Evolutionary conservation across 1,140 invertebrate genomes (phyloP).

Genomic region (Colletes latitarsis): DNA sequence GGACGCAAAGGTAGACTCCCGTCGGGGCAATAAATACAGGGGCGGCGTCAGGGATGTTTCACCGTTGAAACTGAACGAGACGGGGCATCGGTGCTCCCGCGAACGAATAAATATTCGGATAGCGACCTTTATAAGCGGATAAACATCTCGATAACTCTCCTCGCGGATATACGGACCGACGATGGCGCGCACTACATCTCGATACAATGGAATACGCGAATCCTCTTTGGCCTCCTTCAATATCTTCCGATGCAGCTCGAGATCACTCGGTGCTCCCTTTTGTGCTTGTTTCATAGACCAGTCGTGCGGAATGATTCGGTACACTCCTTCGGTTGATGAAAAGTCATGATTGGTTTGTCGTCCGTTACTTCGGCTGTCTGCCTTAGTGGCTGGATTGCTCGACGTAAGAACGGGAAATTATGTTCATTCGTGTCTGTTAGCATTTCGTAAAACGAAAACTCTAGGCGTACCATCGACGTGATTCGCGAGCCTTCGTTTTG

Average conservation of each 20-base stretch:
- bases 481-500: too few species aligned
- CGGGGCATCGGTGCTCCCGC: conserved; percentile 37
- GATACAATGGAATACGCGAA: conserved; percentile 47
- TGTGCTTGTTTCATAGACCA: conserved; percentile 33
- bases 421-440: background rate
- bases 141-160: conserved; percentile 72
- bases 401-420: background rate
- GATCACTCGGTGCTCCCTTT: conserved; percentile 26
- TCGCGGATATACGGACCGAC: conserved; percentile 23
- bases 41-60: conserved; percentile 29
- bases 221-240: conserved; percentile 49
- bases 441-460: background rate
- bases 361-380: background rate
- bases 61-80: conserved; percentile 38
- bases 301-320: conserved; percentile 30
- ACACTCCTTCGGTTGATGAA: conserved; percentile 21
- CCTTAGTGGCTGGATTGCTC: background rate
- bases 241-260: conserved; percentile 28
- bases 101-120: conserved; percentile 70
- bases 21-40: conserved; percentile 41
- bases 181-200: conserved; percentile 27
- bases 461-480: too few species aligned
- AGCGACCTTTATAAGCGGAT: conserved; percentile 63
- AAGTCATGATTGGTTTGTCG: conserved; percentile 33
- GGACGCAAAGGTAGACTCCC: conserved; percentile 3